phyloP scores from a whole-genome alignment of 2,888 invertebrate species.

The Synanthedon formicaeformis region DNA sequence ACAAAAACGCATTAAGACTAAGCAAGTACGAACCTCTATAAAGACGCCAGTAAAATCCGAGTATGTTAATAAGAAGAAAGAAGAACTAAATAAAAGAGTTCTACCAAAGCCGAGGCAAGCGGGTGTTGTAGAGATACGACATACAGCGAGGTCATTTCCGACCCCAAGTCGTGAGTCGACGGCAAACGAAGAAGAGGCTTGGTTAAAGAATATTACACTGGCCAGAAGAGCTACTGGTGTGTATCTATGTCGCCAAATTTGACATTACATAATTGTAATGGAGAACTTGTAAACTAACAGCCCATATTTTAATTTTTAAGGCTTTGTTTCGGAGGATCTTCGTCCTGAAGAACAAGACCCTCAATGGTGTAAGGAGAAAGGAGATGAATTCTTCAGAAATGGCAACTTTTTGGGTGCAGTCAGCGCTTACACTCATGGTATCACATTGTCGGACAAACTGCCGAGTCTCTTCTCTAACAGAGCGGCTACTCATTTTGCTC shows the following conservation, averaged over 20 bases:
- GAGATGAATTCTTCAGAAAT: conserved; percentile 79
- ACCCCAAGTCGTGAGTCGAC: conserved; percentile 85
- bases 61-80: conserved; percentile 44
- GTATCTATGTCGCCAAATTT: background rate
- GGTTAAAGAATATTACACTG: conserved; percentile 82
- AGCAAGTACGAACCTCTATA: conserved; percentile 11
- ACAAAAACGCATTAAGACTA: conserved; percentile 8
- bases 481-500: conserved; percentile 82
- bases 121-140: conserved; percentile 73
- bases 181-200: conserved; percentile 79
- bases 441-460: conserved; percentile 78
- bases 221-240: conserved; percentile 73
- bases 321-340: conserved; percentile 79
- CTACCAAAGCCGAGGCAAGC: conserved; percentile 70
- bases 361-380: conserved; percentile 84
- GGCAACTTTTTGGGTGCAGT: conserved; percentile 84
- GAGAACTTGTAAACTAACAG: too few relatives aligned
- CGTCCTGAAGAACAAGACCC: conserved; percentile 86
- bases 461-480: conserved; percentile 81
- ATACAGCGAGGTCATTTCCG: conserved; percentile 82
- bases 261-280: too few relatives aligned
- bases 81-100: conserved; percentile 41
- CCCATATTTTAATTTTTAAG: conserved; percentile 27
- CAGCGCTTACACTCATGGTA: conserved; percentile 84
- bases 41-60: conserved; percentile 38